Percentiles rank a stretch among this genome's conserved stretches.
phyloP scores from a whole-genome alignment of 2,888 invertebrate species.

The Rhorus exstirpatorius region DNA sequence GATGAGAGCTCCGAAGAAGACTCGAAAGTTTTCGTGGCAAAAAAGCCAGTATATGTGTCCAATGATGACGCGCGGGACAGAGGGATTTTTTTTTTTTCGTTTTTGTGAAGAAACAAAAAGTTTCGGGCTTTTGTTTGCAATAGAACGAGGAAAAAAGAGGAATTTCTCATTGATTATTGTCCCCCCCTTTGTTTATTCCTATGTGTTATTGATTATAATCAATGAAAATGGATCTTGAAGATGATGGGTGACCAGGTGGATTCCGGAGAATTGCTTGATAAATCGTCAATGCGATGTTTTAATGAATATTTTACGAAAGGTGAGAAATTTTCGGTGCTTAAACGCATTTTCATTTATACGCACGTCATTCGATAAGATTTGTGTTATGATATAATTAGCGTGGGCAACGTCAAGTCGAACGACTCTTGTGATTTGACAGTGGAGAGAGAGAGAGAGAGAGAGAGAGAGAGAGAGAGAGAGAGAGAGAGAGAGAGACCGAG shows the following conservation, averaged over 20 bases:
- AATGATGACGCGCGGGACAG: too few relatives aligned
- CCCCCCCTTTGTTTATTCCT: too few relatives aligned
- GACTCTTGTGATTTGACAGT: constrained; percentile 19
- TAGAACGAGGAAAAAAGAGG: too few relatives aligned
- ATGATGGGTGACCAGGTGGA: too few relatives aligned
- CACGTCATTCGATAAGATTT: too few relatives aligned
- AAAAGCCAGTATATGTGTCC: too few relatives aligned
- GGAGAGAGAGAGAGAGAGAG: constrained; percentile 35
- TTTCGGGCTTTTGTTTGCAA: too few relatives aligned
- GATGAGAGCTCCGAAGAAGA: constrained; percentile 33
- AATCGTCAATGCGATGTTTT: too few relatives aligned
- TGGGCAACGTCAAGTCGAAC: constrained; percentile 22
- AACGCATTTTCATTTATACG: constrained; percentile 1
- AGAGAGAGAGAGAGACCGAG: constrained; percentile 45
- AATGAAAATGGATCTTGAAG: too few relatives aligned
- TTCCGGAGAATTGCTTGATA: too few relatives aligned
- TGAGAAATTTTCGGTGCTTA: constrained; percentile 4
- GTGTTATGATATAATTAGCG: constrained; percentile 43
- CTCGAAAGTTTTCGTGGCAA: constrained; percentile 20
- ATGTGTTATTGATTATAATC: too few relatives aligned
- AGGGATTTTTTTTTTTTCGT: not conserved
- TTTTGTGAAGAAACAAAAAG: not conserved
- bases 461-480: constrained; percentile 43
- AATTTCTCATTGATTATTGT: too few relatives aligned
- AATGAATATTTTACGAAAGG: not conserved